Evolutionary conservation across 1,140 invertebrate species (phyloP).

Genomic region (Vanessa tameamea): DNA sequence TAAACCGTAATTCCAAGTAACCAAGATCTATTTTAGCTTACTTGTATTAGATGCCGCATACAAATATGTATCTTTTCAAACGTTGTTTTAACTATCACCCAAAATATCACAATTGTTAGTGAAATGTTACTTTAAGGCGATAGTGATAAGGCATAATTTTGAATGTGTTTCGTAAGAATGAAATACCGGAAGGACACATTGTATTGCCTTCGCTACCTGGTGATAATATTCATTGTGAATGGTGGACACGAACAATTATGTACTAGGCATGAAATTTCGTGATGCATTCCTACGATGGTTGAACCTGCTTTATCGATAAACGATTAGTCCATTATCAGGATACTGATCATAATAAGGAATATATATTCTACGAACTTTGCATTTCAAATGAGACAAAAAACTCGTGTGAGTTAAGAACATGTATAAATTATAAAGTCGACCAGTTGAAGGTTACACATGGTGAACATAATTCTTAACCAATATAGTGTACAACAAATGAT

Average conservation of each 20-base stretch:
- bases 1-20: conserved; percentile 29
- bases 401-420: background rate
- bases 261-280: conserved; percentile 51
- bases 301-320: conserved; percentile 41
- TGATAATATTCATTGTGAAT: conserved; percentile 73
- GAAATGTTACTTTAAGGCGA: conserved; percentile 11
- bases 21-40: conserved; percentile 36
- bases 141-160: conserved; percentile 28
- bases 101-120: conserved; percentile 17
- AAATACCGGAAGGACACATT: conserved; percentile 75
- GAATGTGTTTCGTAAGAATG: conserved; percentile 20
- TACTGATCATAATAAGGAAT: conserved; percentile 12
- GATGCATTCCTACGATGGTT: conserved; percentile 63
- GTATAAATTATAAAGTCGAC: background rate
- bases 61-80: conserved; percentile 45
- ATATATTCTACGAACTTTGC: conserved; percentile 16
- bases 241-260: conserved; percentile 65
- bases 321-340: conserved; percentile 37
- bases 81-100: conserved; percentile 38
- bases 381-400: conserved; percentile 8
- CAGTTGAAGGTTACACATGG: background rate
- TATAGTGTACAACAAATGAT: no score
- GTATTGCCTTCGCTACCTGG: conserved; percentile 75
- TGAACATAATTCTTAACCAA: no score
- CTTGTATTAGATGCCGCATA: conserved; percentile 6